A percentile compares a stretch with the other conserved stretches of the same genome.
Evolutionary conservation across 2,888 invertebrate species (phyloP).

Genomic region (Andrena praecox): DNA sequence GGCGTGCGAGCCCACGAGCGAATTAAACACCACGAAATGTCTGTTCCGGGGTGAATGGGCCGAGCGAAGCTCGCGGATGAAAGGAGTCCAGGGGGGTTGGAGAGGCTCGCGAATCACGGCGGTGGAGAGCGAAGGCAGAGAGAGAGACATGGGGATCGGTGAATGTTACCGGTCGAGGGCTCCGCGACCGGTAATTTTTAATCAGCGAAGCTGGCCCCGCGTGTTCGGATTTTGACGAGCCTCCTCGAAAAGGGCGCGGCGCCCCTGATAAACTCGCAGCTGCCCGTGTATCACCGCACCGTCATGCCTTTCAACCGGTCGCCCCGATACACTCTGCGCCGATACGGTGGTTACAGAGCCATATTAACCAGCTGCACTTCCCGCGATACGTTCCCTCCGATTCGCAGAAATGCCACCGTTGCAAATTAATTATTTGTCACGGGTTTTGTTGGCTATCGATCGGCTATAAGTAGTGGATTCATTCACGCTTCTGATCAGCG

Average conservation of each 20-base stretch:
- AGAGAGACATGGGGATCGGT: conserved; percentile 46
- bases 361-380: background rate
- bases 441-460: background rate
- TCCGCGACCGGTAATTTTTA: conserved; percentile 68
- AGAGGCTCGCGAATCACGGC: conserved; percentile 29
- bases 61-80: conserved; percentile 44
- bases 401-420: background rate
- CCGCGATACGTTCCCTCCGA: conserved; percentile 4
- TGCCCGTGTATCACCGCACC: background rate
- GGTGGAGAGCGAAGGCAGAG: background rate
- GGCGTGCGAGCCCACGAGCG: conserved; percentile 45
- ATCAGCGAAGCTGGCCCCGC: conserved; percentile 50
- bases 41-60: conserved; percentile 42
- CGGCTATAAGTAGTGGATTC: background rate
- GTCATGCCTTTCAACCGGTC: conserved; percentile 8
- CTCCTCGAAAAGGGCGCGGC: conserved; percentile 30
- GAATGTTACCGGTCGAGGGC: conserved; percentile 55
- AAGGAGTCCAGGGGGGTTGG: conserved; percentile 42
- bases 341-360: background rate
- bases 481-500: background rate
- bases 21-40: conserved; percentile 63
- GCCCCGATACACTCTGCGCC: conserved; percentile 15
- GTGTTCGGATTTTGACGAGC: conserved; percentile 45
- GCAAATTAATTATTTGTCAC: conserved; percentile 3
- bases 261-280: conserved; percentile 38